phyloP scores from a whole-genome alignment of 2,797 vertebrate species.

The Heteromormyrus szaboi region DNA sequence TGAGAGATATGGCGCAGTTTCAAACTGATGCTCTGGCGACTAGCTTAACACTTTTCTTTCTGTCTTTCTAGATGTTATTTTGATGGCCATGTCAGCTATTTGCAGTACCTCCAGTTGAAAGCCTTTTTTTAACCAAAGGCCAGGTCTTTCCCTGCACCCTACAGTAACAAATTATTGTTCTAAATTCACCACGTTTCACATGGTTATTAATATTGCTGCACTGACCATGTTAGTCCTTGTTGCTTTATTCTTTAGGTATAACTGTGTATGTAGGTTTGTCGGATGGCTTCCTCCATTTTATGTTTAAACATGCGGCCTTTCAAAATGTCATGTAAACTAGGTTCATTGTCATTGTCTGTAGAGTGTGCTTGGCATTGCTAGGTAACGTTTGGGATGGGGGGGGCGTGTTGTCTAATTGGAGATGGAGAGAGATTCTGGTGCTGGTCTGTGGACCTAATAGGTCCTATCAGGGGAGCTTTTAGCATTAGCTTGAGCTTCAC shows the following conservation, averaged over 20 bases:
- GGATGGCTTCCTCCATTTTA: slow-evolving; percentile 13
- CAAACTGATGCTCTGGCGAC: slow-evolving; percentile 53
- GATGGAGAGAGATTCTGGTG: slow-evolving; percentile 58
- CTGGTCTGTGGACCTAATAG: slow-evolving; percentile 73
- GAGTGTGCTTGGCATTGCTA: slow-evolving; percentile 59
- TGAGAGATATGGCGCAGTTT: slow-evolving; percentile 54
- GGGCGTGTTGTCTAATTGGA: slow-evolving; percentile 42
- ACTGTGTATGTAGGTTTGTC: not conserved
- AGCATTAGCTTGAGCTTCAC: slow-evolving; percentile 71
- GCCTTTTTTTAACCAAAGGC: not conserved
- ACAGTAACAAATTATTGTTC: not conserved
- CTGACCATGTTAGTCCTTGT: not conserved
- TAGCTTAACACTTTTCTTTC: slow-evolving; percentile 53
- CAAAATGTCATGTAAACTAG: slow-evolving; percentile 64
- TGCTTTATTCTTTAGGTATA: not conserved
- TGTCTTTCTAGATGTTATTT: not conserved
- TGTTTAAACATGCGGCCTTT: slow-evolving; percentile 61
- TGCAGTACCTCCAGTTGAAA: not conserved
- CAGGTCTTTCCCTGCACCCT: not conserved
- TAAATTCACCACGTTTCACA: not conserved
- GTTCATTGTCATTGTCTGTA: slow-evolving; percentile 55
- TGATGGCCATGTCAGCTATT: not conserved
- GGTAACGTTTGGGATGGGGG: slow-evolving; percentile 59
- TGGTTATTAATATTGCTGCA: not conserved
- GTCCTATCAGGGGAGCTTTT: slow-evolving; percentile 68